These are phyloP conservation scores for Dendrolimus houi DNA, from an alignment of 2,888 invertebrate genomes.

Conservation along the genomic window DNA sequence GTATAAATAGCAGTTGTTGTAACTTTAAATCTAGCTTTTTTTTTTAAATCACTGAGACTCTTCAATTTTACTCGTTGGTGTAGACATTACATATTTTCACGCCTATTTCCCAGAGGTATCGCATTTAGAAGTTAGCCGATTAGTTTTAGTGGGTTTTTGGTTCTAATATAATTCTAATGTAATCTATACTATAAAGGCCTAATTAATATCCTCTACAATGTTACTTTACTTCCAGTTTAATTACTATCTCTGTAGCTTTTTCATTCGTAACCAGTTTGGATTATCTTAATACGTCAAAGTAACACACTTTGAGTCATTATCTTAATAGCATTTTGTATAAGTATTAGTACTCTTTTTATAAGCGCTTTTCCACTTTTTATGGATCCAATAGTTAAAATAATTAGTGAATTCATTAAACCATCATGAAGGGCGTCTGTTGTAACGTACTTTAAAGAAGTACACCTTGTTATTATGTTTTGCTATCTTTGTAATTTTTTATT, in stretches of 20 bases:
- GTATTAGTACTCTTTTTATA: conserved; percentile 37
- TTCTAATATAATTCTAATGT: too few species aligned
- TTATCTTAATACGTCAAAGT: conserved; percentile 65
- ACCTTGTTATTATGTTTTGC: conserved; percentile 12
- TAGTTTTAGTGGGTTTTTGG: too few species aligned
- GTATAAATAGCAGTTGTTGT: too few species aligned
- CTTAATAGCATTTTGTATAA: conserved; percentile 41
- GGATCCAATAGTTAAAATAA: conserved; percentile 42
- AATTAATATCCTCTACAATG: too few species aligned
- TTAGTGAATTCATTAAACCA: conserved; percentile 45
- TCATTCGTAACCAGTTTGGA: conserved; percentile 53
- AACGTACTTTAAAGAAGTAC: conserved; percentile 20
- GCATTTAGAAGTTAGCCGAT: too few species aligned
- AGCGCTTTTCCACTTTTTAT: conserved; percentile 32
- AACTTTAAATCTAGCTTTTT: too few species aligned
- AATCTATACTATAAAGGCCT: too few species aligned
- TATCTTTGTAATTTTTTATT: conserved; percentile 10
- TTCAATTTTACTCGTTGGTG: too few species aligned
- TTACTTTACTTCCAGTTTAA: too few species aligned
- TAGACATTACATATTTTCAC: too few species aligned
- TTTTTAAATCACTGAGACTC: too few species aligned
- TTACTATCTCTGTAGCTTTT: conserved; percentile 13
- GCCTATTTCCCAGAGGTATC: too few species aligned
- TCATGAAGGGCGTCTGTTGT: conserved; percentile 34
- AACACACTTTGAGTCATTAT: conserved; percentile 57